Percentiles rank a stretch among this genome's conserved stretches.
phyloP scores from a whole-genome alignment of 2,888 invertebrate species.

The Epinotia brunnichana region DNA sequence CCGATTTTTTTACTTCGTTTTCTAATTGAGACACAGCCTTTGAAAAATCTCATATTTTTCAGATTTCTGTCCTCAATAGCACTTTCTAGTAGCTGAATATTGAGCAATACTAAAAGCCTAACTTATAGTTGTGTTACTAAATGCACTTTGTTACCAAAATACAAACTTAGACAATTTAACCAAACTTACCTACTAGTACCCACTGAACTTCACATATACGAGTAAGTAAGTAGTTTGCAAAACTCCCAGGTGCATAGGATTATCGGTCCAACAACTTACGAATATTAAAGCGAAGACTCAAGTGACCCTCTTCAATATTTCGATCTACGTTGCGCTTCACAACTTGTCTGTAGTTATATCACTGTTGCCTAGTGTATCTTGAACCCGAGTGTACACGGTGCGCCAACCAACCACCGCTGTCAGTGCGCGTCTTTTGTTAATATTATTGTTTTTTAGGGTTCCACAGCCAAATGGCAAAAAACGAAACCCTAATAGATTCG shows the following conservation, averaged over 20 bases:
- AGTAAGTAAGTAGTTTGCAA: background rate
- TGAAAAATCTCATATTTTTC: too few species aligned
- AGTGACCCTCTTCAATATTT: constrained; percentile 47
- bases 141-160: background rate
- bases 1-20: too few species aligned
- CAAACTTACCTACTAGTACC: background rate
- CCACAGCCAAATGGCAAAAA: too few species aligned
- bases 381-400: too few species aligned
- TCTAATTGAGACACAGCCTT: too few species aligned
- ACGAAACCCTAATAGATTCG: too few species aligned
- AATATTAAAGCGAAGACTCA: constrained; percentile 5
- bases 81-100: background rate
- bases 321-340: constrained; percentile 42
- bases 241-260: background rate
- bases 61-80: too few species aligned
- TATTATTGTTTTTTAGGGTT: too few species aligned
- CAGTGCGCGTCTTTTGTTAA: too few species aligned
- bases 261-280: background rate
- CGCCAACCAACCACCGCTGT: too few species aligned
- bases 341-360: background rate
- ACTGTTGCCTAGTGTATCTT: background rate
- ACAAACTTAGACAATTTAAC: background rate
- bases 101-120: background rate
- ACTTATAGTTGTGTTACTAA: background rate
- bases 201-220: background rate